Conservation (phyloP, 2,888 invertebrate species). For the Lasioglossum oenotherae region DNA sequence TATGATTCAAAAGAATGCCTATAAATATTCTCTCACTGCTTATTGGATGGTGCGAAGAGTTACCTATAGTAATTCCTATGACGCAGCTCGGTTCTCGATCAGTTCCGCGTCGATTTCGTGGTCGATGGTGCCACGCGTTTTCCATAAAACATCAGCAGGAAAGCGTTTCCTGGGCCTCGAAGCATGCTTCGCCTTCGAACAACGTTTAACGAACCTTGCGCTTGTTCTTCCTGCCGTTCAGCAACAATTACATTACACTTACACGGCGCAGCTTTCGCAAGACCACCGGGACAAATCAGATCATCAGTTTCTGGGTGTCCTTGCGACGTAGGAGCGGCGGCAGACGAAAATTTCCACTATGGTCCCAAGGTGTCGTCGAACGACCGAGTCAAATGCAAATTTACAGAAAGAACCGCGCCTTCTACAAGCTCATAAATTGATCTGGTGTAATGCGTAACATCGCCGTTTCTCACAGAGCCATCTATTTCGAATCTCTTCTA, state of each 20-base stretch:
- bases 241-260: constrained; percentile 51
- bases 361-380: background rate
- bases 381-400: constrained; percentile 7
- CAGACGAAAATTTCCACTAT: background rate
- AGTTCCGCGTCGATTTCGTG: constrained; percentile 55
- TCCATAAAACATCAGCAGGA: constrained; percentile 76
- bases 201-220: constrained; percentile 64
- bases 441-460: background rate
- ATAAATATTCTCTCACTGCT: background rate
- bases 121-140: constrained; percentile 60
- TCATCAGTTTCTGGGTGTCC: background rate
- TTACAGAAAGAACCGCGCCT: constrained; percentile 11
- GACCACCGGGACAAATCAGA: constrained; percentile 9
- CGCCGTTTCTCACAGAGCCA: no score
- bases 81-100: constrained; percentile 35
- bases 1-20: background rate
- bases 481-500: background rate
- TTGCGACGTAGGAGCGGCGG: background rate
- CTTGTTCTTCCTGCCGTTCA: constrained; percentile 35
- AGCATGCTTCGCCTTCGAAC: constrained; percentile 75
- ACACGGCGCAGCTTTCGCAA: constrained; percentile 38
- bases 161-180: constrained; percentile 70
- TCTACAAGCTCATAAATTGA: constrained; percentile 7
- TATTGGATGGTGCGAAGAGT: background rate
- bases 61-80: background rate